phyloP scores from a whole-genome alignment of 2,888 invertebrate species.

The Leucoma salicis region DNA sequence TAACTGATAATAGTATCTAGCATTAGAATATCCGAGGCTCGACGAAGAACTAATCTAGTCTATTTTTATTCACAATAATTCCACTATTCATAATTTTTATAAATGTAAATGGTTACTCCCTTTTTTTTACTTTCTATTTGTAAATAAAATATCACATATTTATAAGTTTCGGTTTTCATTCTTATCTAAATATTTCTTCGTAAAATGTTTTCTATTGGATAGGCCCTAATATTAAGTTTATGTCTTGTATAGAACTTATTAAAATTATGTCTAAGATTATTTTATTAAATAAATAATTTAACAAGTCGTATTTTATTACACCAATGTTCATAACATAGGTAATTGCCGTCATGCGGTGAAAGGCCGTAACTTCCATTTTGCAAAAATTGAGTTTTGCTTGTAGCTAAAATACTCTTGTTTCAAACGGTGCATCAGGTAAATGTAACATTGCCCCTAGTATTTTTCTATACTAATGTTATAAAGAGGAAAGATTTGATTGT shows the following conservation, averaged over 20 bases:
- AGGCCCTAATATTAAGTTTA: constrained; percentile 10
- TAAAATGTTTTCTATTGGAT: constrained; percentile 5
- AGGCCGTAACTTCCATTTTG: too few relatives aligned
- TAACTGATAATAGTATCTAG: neutral
- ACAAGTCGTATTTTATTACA: constrained; percentile 1
- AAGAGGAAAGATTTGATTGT: too few relatives aligned
- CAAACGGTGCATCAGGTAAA: too few relatives aligned
- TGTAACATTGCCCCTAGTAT: too few relatives aligned
- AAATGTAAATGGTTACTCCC: constrained; percentile 10
- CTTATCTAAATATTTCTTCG: neutral
- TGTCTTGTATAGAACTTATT: constrained; percentile 22
- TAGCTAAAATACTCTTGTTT: too few relatives aligned
- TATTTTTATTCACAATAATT: constrained; percentile 44
- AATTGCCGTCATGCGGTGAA: too few relatives aligned
- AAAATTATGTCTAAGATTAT: constrained; percentile 23
- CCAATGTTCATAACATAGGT: too few relatives aligned
- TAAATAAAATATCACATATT: constrained; percentile 33
- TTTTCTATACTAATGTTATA: too few relatives aligned
- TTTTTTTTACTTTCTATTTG: constrained; percentile 21
- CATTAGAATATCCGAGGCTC: constrained; percentile 47
- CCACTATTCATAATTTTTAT: constrained; percentile 15
- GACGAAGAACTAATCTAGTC: constrained; percentile 79
- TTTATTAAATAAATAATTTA: constrained; percentile 28
- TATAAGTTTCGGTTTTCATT: constrained; percentile 18
- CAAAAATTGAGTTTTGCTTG: too few relatives aligned